These are phyloP conservation scores for Cynoglossus semilaevis DNA, from an alignment of 2,113 vertebrate genomes.

Conservation along the genomic window DNA sequence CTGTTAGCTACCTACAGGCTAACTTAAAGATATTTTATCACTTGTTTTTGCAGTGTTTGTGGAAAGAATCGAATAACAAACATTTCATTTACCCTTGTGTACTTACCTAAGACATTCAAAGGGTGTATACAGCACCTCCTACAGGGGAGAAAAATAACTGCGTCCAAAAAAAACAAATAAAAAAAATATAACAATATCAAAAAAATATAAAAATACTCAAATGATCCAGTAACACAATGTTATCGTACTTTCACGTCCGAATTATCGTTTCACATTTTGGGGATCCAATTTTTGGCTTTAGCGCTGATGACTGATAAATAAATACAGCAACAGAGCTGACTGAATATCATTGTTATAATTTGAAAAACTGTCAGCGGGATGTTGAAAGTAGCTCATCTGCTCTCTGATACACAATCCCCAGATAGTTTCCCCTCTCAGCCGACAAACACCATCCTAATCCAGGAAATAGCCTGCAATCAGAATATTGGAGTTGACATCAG, in stretches of 20 bases:
- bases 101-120: too few species aligned
- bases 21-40: too few species aligned
- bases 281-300: background rate
- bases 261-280: background rate
- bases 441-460: slow-evolving; percentile 82
- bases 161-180: too few species aligned
- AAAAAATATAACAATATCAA: too few species aligned
- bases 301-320: slow-evolving; percentile 3
- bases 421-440: slow-evolving; percentile 73
- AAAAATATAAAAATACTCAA: background rate
- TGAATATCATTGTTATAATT: slow-evolving; percentile 31
- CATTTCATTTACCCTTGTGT: too few species aligned
- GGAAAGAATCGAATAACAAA: too few species aligned
- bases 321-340: slow-evolving; percentile 4
- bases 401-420: slow-evolving; percentile 77
- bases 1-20: too few species aligned
- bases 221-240: background rate
- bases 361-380: slow-evolving; percentile 58
- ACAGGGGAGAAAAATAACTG: too few species aligned
- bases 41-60: too few species aligned
- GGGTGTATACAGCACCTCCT: too few species aligned
- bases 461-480: slow-evolving; percentile 81
- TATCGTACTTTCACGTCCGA: background rate
- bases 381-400: slow-evolving; percentile 70
- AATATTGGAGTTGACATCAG: slow-evolving; percentile 89